A percentile compares a stretch with the other conserved stretches of the same genome.
Evolutionary conservation across 2,797 vertebrate genomes (phyloP).

Genomic region (Pelobates cultripes): DNA sequence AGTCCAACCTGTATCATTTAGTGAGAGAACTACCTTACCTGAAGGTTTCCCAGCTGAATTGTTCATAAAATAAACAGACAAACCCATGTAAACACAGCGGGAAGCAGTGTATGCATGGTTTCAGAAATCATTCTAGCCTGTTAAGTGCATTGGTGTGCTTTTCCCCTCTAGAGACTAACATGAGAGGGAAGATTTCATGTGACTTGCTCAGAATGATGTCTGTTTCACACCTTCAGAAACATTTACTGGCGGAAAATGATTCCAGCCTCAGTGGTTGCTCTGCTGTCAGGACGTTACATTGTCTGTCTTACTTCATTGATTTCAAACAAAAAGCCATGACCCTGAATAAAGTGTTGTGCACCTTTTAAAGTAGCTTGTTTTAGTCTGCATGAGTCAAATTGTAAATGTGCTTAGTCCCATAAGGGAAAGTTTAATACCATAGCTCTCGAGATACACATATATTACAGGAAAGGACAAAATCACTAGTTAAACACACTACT

Average conservation of each 20-base stretch:
- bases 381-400: neutral
- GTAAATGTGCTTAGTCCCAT: neutral
- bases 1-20: too few species aligned
- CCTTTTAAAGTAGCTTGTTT: neutral
- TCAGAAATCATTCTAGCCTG: neutral
- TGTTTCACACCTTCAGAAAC: conserved; percentile 19
- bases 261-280: conserved; percentile 4
- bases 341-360: neutral
- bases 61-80: neutral
- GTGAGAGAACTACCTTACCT: too few species aligned
- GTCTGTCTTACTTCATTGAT: conserved; percentile 16
- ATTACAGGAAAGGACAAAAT: too few species aligned
- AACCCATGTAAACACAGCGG: neutral
- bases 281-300: conserved; percentile 7
- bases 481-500: too few species aligned
- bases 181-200: neutral
- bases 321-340: conserved; percentile 6
- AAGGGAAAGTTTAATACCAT: neutral
- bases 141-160: neutral
- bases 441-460: too few species aligned
- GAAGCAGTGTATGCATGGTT: neutral
- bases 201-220: neutral
- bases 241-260: conserved; percentile 13
- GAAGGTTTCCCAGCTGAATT: too few species aligned
- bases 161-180: neutral